These are phyloP conservation scores for Eupithecia subfuscata DNA, from an alignment of 2,888 invertebrate species.

Conservation along the genomic window DNA sequence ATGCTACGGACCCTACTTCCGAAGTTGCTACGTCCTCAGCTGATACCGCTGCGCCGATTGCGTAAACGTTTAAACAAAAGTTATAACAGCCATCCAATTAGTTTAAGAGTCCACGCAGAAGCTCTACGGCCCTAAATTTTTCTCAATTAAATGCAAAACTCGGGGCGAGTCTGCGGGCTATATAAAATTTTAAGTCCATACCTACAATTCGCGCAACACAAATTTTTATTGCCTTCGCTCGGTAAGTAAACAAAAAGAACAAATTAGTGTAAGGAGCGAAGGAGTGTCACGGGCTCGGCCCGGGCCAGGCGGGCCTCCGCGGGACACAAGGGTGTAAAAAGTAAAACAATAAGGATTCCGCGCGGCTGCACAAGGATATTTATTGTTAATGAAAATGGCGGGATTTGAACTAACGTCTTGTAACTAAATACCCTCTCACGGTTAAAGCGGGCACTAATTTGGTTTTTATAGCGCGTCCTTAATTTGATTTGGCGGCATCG, in stretches of 20 bases:
- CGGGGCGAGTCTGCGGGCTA: constrained; percentile 73
- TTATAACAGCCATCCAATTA: constrained; percentile 82
- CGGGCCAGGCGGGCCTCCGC: constrained; percentile 51
- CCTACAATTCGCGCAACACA: constrained; percentile 81
- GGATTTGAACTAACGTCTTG: constrained; percentile 85
- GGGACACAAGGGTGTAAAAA: constrained; percentile 84
- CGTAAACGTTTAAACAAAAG: constrained; percentile 76
- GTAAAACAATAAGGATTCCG: constrained; percentile 84
- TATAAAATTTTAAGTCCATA: constrained; percentile 83
- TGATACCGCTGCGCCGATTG: constrained; percentile 50
- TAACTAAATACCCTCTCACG: constrained; percentile 84
- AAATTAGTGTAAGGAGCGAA: constrained; percentile 77
- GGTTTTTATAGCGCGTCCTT: constrained; percentile 84
- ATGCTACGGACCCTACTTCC: constrained; percentile 8
- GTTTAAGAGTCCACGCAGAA: constrained; percentile 82
- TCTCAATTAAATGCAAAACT: constrained; percentile 83
- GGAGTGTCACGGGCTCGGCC: constrained; percentile 45
- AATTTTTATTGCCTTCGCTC: constrained; percentile 81
- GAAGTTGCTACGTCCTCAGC: constrained; percentile 5
- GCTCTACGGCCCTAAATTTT: constrained; percentile 81
- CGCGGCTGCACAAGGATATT: constrained; percentile 82
- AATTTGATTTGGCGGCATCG: constrained; percentile 85
- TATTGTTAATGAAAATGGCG: constrained; percentile 85
- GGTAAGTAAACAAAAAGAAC: constrained; percentile 82
- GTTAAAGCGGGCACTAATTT: constrained; percentile 85